A percentile compares a stretch with the other conserved stretches of the same genome.
Conservation (phyloP, 2,113 vertebrate species). For the Chelonoidis abingdonii region DNA sequence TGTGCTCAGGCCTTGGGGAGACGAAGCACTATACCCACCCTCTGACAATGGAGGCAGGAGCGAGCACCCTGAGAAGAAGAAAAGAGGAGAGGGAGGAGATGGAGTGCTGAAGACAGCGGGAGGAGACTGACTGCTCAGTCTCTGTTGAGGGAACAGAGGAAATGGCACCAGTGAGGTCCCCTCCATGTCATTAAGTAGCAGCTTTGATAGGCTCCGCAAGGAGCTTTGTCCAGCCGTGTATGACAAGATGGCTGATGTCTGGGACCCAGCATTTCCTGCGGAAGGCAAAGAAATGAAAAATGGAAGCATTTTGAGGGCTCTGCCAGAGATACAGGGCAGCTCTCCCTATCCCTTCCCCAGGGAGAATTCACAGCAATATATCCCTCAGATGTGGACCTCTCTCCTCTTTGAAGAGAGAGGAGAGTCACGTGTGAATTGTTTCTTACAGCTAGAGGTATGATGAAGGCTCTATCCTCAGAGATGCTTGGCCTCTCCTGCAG, state of each 20-base stretch:
- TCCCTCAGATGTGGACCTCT: not conserved
- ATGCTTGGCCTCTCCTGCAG: constrained; percentile 61
- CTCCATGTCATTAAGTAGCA: not conserved
- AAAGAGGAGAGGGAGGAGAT: not conserved
- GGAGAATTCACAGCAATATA: not conserved
- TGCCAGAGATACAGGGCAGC: not conserved
- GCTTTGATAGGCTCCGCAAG: not conserved
- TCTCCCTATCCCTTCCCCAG: not conserved
- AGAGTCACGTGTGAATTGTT: not conserved
- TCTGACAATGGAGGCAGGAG: not conserved
- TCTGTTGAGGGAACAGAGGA: not conserved
- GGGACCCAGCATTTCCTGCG: not conserved
- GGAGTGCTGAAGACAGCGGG: rapidly evolving
- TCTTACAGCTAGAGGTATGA: constrained; percentile 61
- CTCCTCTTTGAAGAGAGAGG: not conserved
- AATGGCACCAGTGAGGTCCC: not conserved
- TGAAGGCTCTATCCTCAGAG: constrained; percentile 53
- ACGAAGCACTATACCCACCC: not conserved
- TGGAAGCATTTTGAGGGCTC: not conserved
- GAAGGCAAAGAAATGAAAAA: not conserved
- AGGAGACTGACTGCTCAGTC: not conserved
- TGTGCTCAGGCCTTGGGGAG: not conserved
- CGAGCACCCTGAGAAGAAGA: not conserved
- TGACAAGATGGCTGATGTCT: not conserved
- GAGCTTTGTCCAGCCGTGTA: not conserved